phyloP scores from a whole-genome alignment of 2,888 invertebrate species.

The Siphlonurus alternatus region DNA sequence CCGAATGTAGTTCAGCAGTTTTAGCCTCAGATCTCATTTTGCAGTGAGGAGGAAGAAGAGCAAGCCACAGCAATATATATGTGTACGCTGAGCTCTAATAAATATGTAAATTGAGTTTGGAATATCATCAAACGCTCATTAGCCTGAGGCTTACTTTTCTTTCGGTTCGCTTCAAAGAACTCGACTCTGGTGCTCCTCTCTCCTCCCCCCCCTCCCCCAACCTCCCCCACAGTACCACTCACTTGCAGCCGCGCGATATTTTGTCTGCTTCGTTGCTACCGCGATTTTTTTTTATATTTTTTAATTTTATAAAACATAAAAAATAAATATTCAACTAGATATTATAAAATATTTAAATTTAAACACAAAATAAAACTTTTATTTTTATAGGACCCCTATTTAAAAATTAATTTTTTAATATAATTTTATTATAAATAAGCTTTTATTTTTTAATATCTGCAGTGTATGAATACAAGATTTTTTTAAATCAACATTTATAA shows the following conservation, averaged over 20 bases:
- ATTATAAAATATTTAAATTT: no score
- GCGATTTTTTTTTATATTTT: background rate
- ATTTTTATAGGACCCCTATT: no score
- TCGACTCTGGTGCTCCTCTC: constrained; percentile 3
- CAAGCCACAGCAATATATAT: background rate
- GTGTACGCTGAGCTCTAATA: constrained; percentile 7
- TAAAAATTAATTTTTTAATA: no score
- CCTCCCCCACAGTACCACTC: background rate
- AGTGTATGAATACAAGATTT: no score
- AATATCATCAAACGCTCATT: constrained; percentile 16
- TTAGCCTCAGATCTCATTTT: background rate
- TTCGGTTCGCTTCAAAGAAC: constrained; percentile 11
- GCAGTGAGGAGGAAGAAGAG: background rate
- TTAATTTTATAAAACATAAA: background rate
- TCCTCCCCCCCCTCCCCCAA: background rate
- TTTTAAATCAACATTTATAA: no score
- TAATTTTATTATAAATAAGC: no score
- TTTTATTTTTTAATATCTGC: no score
- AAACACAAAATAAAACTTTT: no score
- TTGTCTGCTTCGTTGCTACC: background rate
- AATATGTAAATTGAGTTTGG: constrained; percentile 15
- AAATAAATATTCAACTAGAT: background rate
- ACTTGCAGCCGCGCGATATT: background rate
- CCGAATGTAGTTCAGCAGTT: background rate
- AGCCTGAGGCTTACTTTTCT: constrained; percentile 10